Evolutionary conservation across 2,888 invertebrate genomes (phyloP), one percentile per base, ranked within the genome.

Genomic region (Tetropium fuscum): DNA sequence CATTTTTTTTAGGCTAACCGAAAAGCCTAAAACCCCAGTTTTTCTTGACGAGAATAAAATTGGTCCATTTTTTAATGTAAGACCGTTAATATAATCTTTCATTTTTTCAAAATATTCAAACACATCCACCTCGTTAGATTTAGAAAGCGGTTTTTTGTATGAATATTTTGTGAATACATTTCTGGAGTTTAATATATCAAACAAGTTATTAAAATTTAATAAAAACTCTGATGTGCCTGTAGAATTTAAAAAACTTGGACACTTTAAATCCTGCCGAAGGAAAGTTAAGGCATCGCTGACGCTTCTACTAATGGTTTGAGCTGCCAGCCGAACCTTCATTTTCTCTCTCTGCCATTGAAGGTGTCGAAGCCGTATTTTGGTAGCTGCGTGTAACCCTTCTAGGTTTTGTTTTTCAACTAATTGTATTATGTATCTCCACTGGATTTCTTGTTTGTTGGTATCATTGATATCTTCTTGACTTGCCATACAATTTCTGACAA

Each of bases 181-280:
- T 32, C 60, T 44, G 2, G 53, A 62, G 32, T 67, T 63, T 10
- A 64, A 63, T 18, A 67, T 57, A 40, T 65, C 60, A 43, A 67
- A 63, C 2, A 65, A 1, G 45, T 63, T 43, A 41, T 67, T 65
- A 41, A 67, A 61, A 4, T 27, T 43, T 27, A 45, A 15, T 16
- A 63, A 11, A 13, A 67, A 65, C 36, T 56, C 19, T 13, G 53
- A 22, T 30, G 63, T 67, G 7, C 58, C 49, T 20, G 44, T 57
- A 19, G 41, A 34, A 18, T 53, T 30, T 48, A 47, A 0, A 57
- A 65, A 67, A 6, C 43, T 30, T 1, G 44, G 27, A 4, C 10
- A 15, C 7, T 54, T 45, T 22, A 65, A 22, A 51, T 63, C 64
- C 7, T 65, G 25, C 16, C 40, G 18, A 2, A 60, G 38, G 53